Evolutionary conservation across 2,797 vertebrate species (phyloP), one percentile per base, ranked within the genome.

Genomic region (Rhadinocentrus ornatus): DNA sequence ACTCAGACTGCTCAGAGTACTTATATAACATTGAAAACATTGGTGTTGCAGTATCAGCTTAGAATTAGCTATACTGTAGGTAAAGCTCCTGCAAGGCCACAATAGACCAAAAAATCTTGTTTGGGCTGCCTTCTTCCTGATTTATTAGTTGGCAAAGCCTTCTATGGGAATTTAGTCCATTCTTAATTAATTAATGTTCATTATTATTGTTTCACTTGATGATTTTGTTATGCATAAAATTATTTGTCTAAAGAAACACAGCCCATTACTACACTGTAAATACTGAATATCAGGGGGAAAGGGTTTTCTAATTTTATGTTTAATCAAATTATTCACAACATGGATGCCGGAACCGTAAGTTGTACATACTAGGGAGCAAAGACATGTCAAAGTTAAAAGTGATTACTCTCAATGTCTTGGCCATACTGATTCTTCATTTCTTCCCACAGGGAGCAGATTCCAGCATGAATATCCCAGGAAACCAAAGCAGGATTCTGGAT

Each of bases 1-100:
- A 63, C 80, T 78, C 24, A 64, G 75, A 88, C 83, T 72, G 80
- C 82, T 89, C 58, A 6, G 63, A 77, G 87, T 88, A 81, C 89
- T 92, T 91, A 90, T 84, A 86, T 90, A 90, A 92, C 85, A 82
- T 73, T 75, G 20, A 71, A 66, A 75, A 78, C 78, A 75, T 73
- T 65, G 71, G 70, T 73, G 84, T 86, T 85, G 89, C 87, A 57
- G 81, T 82, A 56, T 83, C 60, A 77, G 59, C 75, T 88, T 73
- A 57, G 75, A 86, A 90, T 91, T 87, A 84, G 83, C 82, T 71
- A 71, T 39, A 67, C 32, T 78, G 68, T 18, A 75, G 70, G 64
- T 73, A 55, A 54, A 44, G 63, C 58, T 79, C 73, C 67, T 75
- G 44, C 67, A 31, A 58, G 62, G 44, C 70, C 62, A 63, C 34